Percentiles rank a stretch among this genome's conserved stretches.
Evolutionary conservation across 2,888 invertebrate genomes (phyloP).

Genomic region (Caenorhabditis virilis): DNA sequence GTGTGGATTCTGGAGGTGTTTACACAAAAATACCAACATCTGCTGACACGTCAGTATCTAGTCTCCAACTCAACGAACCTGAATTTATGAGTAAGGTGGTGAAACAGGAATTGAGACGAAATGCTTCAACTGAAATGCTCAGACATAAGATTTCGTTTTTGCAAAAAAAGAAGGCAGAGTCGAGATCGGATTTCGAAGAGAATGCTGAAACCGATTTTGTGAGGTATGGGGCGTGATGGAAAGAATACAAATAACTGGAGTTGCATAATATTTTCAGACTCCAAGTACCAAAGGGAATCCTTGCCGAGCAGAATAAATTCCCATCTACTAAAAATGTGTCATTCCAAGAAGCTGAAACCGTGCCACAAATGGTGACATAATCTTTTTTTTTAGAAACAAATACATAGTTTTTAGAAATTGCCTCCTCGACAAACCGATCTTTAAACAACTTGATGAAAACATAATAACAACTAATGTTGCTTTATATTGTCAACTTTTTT

Average conservation of each 20-base stretch:
- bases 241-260: background rate
- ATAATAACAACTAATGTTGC: too few species aligned
- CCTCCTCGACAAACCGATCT: slow-evolving; percentile 33
- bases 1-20: slow-evolving; percentile 33
- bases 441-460: slow-evolving; percentile 11
- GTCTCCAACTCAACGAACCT: slow-evolving; percentile 28
- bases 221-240: slow-evolving; percentile 5
- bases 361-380: background rate
- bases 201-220: slow-evolving; percentile 31
- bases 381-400: background rate
- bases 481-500: too few species aligned
- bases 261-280: slow-evolving; percentile 16
- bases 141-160: slow-evolving; percentile 34
- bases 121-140: slow-evolving; percentile 34
- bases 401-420: slow-evolving; percentile 26
- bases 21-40: slow-evolving; percentile 34
- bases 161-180: slow-evolving; percentile 37
- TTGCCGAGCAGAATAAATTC: slow-evolving; percentile 30
- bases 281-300: slow-evolving; percentile 33
- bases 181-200: slow-evolving; percentile 7
- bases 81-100: slow-evolving; percentile 34
- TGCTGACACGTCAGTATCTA: slow-evolving; percentile 33
- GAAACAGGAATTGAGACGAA: slow-evolving; percentile 31
- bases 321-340: slow-evolving; percentile 36
- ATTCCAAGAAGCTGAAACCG: slow-evolving; percentile 31